Conservation (phyloP, 1,140 invertebrate genomes). For the Lasioglossum albipes region DNA sequence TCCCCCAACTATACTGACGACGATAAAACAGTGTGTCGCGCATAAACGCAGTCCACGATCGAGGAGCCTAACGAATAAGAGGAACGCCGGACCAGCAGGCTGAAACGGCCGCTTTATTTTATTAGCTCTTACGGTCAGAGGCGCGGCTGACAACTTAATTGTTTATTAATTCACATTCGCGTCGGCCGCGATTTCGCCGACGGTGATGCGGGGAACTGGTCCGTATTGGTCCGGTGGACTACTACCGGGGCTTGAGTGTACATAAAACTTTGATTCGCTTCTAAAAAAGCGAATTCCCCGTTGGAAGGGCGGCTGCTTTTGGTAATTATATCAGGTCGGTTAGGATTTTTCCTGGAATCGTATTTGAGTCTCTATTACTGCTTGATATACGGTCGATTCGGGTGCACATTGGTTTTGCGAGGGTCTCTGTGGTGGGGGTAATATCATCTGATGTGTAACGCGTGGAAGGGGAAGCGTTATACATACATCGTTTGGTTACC, state of each 20-base stretch:
- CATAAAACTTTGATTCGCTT: slow-evolving; percentile 31
- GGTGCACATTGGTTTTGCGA: not conserved
- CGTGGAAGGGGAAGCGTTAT: too few relatives aligned
- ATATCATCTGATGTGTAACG: too few relatives aligned
- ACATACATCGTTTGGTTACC: too few relatives aligned
- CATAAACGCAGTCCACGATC: too few relatives aligned
- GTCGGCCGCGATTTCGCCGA: not conserved
- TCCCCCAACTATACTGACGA: too few relatives aligned
- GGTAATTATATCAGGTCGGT: slow-evolving; percentile 34
- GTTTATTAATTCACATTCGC: slow-evolving; percentile 56
- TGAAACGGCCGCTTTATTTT: slow-evolving; percentile 26
- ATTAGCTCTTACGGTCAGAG: slow-evolving; percentile 33
- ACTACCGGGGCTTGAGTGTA: not conserved
- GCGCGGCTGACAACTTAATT: slow-evolving; percentile 46
- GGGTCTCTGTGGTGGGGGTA: slow-evolving; percentile 29
- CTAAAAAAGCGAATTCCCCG: slow-evolving; percentile 1
- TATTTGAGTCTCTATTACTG: slow-evolving; percentile 46
- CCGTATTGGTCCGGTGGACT: slow-evolving; percentile 7
- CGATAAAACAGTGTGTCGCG: too few relatives aligned
- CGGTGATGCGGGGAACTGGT: slow-evolving; percentile 30
- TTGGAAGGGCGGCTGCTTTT: not conserved
- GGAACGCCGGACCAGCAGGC: not conserved
- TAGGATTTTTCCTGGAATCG: slow-evolving; percentile 53
- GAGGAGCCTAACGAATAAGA: not conserved
- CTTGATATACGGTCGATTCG: slow-evolving; percentile 54